Evolutionary conservation across 1,140 invertebrate species (phyloP).

Genomic region (Popillia japonica): DNA sequence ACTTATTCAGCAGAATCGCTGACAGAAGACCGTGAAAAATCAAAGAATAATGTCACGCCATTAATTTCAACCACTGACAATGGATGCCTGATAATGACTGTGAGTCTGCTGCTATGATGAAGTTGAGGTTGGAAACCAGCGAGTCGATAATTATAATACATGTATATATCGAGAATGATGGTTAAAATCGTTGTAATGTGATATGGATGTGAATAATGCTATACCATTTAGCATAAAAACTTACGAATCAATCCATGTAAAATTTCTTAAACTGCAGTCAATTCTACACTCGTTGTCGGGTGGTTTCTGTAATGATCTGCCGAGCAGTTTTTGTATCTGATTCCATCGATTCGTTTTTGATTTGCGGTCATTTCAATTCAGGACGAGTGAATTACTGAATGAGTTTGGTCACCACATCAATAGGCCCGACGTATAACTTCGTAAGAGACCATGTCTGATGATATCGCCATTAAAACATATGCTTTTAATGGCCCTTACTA

Average conservation of each 20-base stretch:
- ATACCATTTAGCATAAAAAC: not conserved
- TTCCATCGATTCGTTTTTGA: not conserved
- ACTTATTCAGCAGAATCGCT: slow-evolving; percentile 14
- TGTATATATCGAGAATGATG: not conserved
- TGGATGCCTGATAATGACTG: slow-evolving; percentile 9
- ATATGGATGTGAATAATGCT: not conserved
- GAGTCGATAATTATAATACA: not conserved
- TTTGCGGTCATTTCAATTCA: not conserved
- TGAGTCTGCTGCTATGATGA: not conserved
- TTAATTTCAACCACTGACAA: slow-evolving; percentile 18
- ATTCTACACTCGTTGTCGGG: not conserved
- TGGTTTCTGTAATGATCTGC: not conserved
- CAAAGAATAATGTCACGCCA: slow-evolving; percentile 14
- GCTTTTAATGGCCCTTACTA: not conserved
- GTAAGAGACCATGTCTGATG: not conserved
- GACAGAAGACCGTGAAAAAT: slow-evolving; percentile 13
- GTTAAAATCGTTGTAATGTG: not conserved
- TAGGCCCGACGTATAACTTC: not conserved
- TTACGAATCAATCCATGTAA: slow-evolving; percentile 6
- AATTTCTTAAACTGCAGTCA: not conserved
- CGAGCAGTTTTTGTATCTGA: not conserved
- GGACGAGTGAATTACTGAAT: not conserved
- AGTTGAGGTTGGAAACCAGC: not conserved
- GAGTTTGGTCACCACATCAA: not conserved
- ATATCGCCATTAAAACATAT: not conserved